Conservation (phyloP, 1,140 invertebrate genomes). For the Lethrus apterus region DNA sequence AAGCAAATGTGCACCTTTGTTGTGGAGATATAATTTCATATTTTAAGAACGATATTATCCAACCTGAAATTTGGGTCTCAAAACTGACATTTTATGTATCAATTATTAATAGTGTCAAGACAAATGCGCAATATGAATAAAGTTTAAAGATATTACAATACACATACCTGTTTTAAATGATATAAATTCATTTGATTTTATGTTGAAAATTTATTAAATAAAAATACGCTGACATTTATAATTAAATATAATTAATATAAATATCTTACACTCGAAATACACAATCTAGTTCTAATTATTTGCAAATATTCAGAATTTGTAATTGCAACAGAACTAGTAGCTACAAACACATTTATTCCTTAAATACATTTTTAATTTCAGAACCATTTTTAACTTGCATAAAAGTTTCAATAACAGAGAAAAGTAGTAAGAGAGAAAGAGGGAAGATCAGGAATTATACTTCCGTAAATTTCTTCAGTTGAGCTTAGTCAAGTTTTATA, state of each 20-base stretch:
- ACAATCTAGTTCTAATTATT: slow-evolving; percentile 36
- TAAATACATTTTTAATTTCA: slow-evolving; percentile 33
- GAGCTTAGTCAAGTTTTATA: neutral
- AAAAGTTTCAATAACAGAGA: slow-evolving; percentile 4
- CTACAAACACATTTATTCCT: slow-evolving; percentile 37
- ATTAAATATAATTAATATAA: slow-evolving; percentile 43
- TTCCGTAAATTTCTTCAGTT: slow-evolving; percentile 8
- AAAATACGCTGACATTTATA: slow-evolving; percentile 31
- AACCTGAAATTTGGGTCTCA: no score
- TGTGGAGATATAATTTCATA: no score
- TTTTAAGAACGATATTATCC: no score
- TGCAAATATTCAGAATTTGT: slow-evolving; percentile 16
- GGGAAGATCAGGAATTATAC: slow-evolving; percentile 10
- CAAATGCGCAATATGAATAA: no score
- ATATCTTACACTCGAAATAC: slow-evolving; percentile 43
- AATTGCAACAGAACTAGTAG: slow-evolving; percentile 33
- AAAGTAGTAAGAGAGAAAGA: slow-evolving; percentile 6
- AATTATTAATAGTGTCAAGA: no score
- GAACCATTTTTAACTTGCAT: slow-evolving; percentile 31
- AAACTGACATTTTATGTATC: no score
- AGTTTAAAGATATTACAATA: no score
- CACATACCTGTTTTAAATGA: no score
- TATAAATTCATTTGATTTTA: no score
- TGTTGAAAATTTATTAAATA: slow-evolving; percentile 13
- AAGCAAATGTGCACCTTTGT: no score